Percentiles rank a stretch among this genome's conserved stretches.
Conservation (phyloP, 2,797 vertebrate species). For the Hipposideros larvatus region DNA sequence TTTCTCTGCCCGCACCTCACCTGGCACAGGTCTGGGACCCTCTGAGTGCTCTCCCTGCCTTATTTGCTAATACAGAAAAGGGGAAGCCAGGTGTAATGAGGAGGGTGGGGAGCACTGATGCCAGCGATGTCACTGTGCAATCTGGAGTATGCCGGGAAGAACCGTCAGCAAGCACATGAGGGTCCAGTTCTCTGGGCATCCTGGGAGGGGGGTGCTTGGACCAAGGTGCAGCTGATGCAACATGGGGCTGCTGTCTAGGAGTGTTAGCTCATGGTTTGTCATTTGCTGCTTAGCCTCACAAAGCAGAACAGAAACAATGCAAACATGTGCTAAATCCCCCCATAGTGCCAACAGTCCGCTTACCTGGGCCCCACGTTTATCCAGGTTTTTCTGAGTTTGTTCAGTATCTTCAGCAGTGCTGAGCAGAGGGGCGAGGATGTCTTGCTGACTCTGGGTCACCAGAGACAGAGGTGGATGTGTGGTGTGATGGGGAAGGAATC, state of each 20-base stretch:
- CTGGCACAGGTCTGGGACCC: background rate
- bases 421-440: fast-evolving
- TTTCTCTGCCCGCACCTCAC: background rate
- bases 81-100: fast-evolving
- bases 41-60: background rate
- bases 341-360: fast-evolving
- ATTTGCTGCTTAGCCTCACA: fast-evolving
- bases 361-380: background rate
- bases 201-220: background rate
- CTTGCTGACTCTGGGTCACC: background rate
- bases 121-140: background rate
- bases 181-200: no score
- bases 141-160: background rate
- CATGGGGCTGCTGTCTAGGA: background rate
- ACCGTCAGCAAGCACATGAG: background rate
- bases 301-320: background rate
- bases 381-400: background rate
- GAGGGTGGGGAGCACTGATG: background rate
- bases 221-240: fast-evolving
- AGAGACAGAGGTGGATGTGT: fast-evolving
- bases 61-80: background rate
- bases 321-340: fast-evolving
- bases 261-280: background rate
- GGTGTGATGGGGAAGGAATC: background rate
- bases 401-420: background rate